A percentile compares a stretch with the other conserved stretches of the same genome.
phyloP scores from a whole-genome alignment of 2,888 invertebrate species.

The Drosophila borealis region DNA sequence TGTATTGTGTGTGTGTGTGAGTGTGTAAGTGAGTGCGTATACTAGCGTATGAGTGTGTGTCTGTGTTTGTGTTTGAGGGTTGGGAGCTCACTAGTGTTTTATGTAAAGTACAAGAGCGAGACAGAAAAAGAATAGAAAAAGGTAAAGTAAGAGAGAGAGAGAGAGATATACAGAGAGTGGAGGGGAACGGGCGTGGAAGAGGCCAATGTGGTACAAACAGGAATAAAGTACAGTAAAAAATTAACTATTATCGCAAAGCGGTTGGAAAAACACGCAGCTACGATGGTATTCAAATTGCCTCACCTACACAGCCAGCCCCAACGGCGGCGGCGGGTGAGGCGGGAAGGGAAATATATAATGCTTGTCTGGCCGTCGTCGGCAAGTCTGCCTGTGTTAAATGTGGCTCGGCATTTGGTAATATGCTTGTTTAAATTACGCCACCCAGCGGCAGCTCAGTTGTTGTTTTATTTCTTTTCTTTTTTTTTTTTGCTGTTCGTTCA shows the following conservation, averaged over 20 bases:
- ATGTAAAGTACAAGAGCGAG: conserved; percentile 24
- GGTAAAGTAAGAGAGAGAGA: background rate
- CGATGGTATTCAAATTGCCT: conserved; percentile 73
- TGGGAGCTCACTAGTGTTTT: conserved; percentile 16
- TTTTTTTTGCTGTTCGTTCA: conserved; percentile 13
- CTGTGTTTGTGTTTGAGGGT: conserved; percentile 6
- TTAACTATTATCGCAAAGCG: conserved; percentile 79
- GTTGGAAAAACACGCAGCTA: conserved; percentile 68
- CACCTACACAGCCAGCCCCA: conserved; percentile 43
- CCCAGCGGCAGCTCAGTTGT: conserved; percentile 16
- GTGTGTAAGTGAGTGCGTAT: conserved; percentile 37
- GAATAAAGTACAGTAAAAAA: conserved; percentile 51
- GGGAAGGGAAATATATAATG: conserved; percentile 5
- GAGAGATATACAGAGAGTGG: background rate
- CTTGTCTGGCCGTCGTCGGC: conserved; percentile 33
- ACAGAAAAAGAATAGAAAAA: conserved; percentile 4
- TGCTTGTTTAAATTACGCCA: conserved; percentile 73
- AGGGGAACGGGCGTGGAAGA: background rate
- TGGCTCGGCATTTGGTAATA: conserved; percentile 72
- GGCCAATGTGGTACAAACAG: conserved; percentile 15
- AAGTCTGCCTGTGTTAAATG: conserved; percentile 56
- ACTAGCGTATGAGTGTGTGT: conserved; percentile 13
- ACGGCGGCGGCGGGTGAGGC: no score
- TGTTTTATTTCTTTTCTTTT: background rate
- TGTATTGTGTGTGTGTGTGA: conserved; percentile 15